phyloP scores from a whole-genome alignment of 2,888 invertebrate genomes.

The Zygogramma bicolorata region DNA sequence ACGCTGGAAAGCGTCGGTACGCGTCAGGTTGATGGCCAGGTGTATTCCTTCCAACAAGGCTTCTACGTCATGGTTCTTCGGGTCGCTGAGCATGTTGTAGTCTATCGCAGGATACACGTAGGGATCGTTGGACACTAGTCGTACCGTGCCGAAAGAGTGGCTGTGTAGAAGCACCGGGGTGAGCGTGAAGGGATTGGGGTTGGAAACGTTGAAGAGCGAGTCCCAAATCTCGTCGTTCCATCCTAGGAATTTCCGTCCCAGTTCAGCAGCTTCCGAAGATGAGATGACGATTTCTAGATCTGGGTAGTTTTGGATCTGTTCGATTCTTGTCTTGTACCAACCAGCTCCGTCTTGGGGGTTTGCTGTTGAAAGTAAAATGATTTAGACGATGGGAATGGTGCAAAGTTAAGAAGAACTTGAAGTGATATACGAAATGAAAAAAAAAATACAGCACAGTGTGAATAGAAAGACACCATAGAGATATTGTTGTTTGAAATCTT shows the following conservation, averaged over 20 bases:
- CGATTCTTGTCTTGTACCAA: slow-evolving; percentile 19
- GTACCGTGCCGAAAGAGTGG: slow-evolving; percentile 73
- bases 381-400: no score
- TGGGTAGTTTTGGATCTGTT: slow-evolving; percentile 18
- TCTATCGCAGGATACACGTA: slow-evolving; percentile 68
- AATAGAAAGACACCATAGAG: no score
- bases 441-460: no score
- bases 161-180: slow-evolving; percentile 39
- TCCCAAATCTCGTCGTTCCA: slow-evolving; percentile 53
- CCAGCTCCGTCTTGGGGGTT: slow-evolving; percentile 24
- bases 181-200: slow-evolving; percentile 24
- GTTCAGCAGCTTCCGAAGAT: slow-evolving; percentile 70
- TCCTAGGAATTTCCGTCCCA: slow-evolving; percentile 55
- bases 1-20: slow-evolving; percentile 68
- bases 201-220: slow-evolving; percentile 63
- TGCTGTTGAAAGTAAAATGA: neutral
- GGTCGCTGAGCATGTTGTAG: slow-evolving; percentile 74
- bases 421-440: no score
- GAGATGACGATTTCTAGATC: slow-evolving; percentile 28
- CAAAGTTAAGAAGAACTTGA: no score
- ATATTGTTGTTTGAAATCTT: no score
- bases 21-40: slow-evolving; percentile 63
- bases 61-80: slow-evolving; percentile 66
- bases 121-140: slow-evolving; percentile 26
- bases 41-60: slow-evolving; percentile 69